Conservation (phyloP, 2,113 vertebrate species). For the Heliornis fulica region DNA sequence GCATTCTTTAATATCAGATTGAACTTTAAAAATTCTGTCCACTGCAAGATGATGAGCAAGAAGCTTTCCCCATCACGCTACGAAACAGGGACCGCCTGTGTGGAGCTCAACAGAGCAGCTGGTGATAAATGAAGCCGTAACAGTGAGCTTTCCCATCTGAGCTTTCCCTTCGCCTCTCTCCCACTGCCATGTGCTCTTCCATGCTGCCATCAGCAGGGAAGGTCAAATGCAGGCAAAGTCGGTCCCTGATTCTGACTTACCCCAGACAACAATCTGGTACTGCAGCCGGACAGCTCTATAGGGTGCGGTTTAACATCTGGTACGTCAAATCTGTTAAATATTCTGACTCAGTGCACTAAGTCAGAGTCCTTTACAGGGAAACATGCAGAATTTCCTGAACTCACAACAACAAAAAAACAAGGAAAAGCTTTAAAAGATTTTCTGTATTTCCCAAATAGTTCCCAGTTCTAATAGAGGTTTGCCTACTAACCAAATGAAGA, state of each 20-base stretch:
- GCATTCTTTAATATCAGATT: not conserved
- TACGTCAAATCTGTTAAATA: not conserved
- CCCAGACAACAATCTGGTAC: not conserved
- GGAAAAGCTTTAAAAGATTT: not conserved
- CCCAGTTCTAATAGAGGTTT: not conserved
- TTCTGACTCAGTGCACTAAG: not conserved
- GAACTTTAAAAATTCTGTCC: not conserved
- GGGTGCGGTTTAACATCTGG: not conserved
- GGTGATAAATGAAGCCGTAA: not conserved
- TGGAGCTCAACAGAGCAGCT: not conserved
- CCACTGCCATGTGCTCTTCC: not conserved
- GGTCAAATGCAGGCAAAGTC: not conserved
- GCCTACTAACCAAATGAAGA: not conserved
- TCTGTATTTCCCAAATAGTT: not conserved
- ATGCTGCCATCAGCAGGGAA: not conserved
- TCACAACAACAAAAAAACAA: not conserved
- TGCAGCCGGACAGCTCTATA: not conserved
- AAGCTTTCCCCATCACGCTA: fast-evolving
- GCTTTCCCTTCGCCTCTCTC: not conserved
- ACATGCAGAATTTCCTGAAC: not conserved
- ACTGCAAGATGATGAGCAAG: not conserved
- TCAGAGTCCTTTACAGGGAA: not conserved
- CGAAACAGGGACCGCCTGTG: not conserved
- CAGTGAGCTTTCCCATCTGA: not conserved
- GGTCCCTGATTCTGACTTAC: not conserved